These are phyloP conservation scores for Plusia festucae DNA, from an alignment of 2,888 invertebrate genomes.

Conservation along the genomic window DNA sequence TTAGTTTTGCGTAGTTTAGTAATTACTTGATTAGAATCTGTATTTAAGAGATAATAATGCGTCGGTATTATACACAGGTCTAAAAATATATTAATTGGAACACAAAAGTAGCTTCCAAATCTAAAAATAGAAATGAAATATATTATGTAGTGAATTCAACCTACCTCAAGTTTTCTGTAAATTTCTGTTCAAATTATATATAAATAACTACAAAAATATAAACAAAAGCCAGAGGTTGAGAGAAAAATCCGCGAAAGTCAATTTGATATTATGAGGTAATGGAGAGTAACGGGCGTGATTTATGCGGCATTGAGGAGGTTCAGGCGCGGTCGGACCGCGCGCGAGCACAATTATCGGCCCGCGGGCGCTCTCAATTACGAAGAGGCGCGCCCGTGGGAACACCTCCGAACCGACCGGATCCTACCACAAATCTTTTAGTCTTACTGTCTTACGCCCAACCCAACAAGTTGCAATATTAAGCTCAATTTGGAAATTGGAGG, in stretches of 20 bases:
- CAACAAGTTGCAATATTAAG: slow-evolving; percentile 74
- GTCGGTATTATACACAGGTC: too few species aligned
- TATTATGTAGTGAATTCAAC: too few species aligned
- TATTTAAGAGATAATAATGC: too few species aligned
- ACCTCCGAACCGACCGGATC: slow-evolving; percentile 77
- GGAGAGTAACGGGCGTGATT: slow-evolving; percentile 89
- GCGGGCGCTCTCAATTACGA: slow-evolving; percentile 89
- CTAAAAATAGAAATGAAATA: too few species aligned
- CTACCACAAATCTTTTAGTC: slow-evolving; percentile 83
- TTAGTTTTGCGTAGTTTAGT: too few species aligned
- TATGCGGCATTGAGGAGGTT: slow-evolving; percentile 76
- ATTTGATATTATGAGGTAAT: slow-evolving; percentile 88
- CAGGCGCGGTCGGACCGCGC: slow-evolving; percentile 75
- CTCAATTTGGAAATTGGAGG: slow-evolving; percentile 40
- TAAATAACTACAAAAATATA: slow-evolving; percentile 44
- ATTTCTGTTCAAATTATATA: not conserved
- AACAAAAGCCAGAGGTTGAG: slow-evolving; percentile 64
- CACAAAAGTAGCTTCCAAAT: too few species aligned
- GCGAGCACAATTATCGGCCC: slow-evolving; percentile 88
- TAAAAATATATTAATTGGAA: too few species aligned
- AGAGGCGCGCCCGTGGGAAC: slow-evolving; percentile 87
- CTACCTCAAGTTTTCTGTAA: too few species aligned
- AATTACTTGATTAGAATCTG: too few species aligned
- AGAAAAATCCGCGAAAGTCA: slow-evolving; percentile 83
- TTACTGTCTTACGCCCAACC: slow-evolving; percentile 77